Base-by-base conservation (phyloP, 2,888 invertebrate species). In the Villa cingulata region DNA sequence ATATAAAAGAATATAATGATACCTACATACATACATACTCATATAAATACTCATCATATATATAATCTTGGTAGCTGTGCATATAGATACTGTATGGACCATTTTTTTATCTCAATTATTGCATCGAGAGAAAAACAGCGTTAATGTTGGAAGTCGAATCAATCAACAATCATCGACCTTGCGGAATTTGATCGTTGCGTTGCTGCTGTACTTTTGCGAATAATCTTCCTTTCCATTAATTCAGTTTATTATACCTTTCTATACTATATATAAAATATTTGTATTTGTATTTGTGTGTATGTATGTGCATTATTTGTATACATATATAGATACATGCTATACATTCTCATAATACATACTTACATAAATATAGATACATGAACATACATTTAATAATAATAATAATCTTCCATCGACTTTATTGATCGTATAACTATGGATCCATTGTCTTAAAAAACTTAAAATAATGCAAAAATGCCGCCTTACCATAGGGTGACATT, bases 401-500 rank as follows among this genome's bases (percentile, higher is more conserved):
- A 15, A n/a, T 16, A 12, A 44, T 46, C 29, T 48, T 19, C 27
- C 47, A 42, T 15, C 19, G 41, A 46, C 43, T 44, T 43, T 46
- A 43, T 41, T 39, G 36, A 48, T 48, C 44, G 46, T 48, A n/a
- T n/a, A n/a, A n/a, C n/a, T n/a, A n/a, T n/a, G 19, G 39, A 48
- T 39, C 49, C 47, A 50, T 48, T 51, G 49, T 53, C 46, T 52
- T 45, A 45, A 53, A n/a, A n/a, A 55, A 51, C 53, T 54, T 54
- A 53, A 56, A 56, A 54, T 53, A 55, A 57, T 57, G 55, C 56
- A 57, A 56, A 57, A 57, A 57, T 57, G 55, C 52, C 53, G 56
- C 53, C 53, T 56, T 52, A 50, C 52, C 51, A 46, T 41, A 46
- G 46, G 46, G 46, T 46, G 46, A 46, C 46, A 46, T 46, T 46